Base-by-base conservation (phyloP, 2,113 vertebrate species). In the Cichladusa arquata region DNA sequence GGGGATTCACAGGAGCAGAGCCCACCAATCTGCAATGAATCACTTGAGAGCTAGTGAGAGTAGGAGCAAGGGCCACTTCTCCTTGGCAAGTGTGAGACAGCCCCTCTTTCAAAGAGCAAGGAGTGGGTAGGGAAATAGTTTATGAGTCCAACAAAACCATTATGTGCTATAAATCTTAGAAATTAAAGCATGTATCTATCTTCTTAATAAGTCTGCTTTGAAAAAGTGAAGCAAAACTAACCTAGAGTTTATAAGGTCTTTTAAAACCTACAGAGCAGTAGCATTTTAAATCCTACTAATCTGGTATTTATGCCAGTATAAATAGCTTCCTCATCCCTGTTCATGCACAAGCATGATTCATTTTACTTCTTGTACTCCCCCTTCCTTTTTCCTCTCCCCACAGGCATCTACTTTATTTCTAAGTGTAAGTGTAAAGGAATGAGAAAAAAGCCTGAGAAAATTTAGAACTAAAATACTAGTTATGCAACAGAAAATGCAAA, bases 401-500 rank as follows among this genome's bases (percentile, higher is more conserved):
- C 51, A 62, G 56, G 76, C 69, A 88, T 42, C 51, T 71, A 83
- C 69, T 92, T 90, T 80, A 86, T 82, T 73, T 93, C 58, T 57
- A 33, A 92, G 29, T 50, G 42, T 36, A 74, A 78, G 47, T 81
- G 62, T 47, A 92, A 86, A 88, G 23, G 19, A 19, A 24, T 70
- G 23, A 80, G 50, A 79, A 76, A 86, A 94, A 87, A 70, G 23
- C 25, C 48, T 34, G 14, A 42, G 65, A 86, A 94, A 81, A 24
- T 70, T 23, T 19, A 77, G 78, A 81, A 65, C 31, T 81, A 64
- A 95, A 90, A 56, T 70, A 40, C n/a, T 44, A 47, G n/a, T 86
- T 93, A 80, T 14, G 36, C 54, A 96, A 95, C 56, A 78, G 34
- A 90, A 97, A 93, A 95, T 6, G 29, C 60, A 91, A 87, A 88